Conservation (phyloP, 2,888 invertebrate species). For the Carcina quercana region DNA sequence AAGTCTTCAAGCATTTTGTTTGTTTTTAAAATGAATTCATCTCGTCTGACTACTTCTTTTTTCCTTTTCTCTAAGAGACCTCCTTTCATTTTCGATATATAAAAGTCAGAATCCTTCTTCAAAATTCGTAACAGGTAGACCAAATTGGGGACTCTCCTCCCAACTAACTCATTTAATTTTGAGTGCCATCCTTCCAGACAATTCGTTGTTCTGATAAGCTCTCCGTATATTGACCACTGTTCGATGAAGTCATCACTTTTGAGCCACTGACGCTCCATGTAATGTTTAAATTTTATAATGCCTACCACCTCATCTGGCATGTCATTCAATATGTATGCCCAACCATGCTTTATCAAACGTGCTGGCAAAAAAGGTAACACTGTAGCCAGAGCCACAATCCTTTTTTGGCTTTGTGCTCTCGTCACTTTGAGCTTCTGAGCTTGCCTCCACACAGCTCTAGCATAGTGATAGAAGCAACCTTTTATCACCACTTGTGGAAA, state of each 20-base stretch:
- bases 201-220: not conserved
- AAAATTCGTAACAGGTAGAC: not conserved
- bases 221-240: not conserved
- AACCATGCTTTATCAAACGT: not conserved
- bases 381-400: conserved; percentile 1
- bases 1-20: not conserved
- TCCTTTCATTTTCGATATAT: not conserved
- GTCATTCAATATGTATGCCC: not conserved
- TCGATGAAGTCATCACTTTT: not conserved
- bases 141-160: not conserved
- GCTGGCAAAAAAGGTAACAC: not conserved
- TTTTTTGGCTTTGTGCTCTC: not conserved
- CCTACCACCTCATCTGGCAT: not conserved
- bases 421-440: not conserved
- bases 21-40: not conserved
- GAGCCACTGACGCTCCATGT: conserved; percentile 1
- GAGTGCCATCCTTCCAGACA: not conserved
- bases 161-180: not conserved
- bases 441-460: not conserved
- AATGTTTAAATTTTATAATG: not conserved
- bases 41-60: not conserved
- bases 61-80: not conserved
- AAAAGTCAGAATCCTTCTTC: not conserved
- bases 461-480: conserved; percentile 1
- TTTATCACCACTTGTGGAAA: conserved; percentile 1